Conservation (phyloP, 2,888 invertebrate species). For the Nezara viridula region DNA sequence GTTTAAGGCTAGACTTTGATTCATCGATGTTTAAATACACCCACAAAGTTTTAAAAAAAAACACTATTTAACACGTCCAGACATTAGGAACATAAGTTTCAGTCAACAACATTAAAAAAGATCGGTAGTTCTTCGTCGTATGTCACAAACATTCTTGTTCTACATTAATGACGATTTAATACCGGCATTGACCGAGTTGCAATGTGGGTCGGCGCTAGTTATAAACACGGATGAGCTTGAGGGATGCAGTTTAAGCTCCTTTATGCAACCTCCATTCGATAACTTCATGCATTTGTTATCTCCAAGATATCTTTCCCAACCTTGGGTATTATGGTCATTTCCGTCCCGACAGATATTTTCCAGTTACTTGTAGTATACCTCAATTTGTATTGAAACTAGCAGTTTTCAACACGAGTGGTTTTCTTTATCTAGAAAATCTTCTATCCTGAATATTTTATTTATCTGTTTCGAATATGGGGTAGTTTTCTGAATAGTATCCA, state of each 20-base stretch:
- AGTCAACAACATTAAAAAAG: background rate
- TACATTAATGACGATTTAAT: background rate
- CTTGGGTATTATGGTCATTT: background rate
- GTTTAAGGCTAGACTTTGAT: too few relatives aligned
- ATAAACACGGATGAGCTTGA: background rate
- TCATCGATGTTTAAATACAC: too few relatives aligned
- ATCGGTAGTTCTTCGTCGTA: background rate
- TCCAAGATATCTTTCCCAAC: background rate
- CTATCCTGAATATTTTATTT: background rate
- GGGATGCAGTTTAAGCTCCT: background rate
- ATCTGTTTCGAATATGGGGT: background rate
- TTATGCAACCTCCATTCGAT: background rate
- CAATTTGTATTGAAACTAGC: background rate
- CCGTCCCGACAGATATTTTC: background rate
- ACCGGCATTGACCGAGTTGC: constrained; percentile 19
- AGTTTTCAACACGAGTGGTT: background rate
- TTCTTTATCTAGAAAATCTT: background rate
- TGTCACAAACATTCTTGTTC: background rate
- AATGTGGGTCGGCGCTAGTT: background rate
- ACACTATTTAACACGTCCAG: too few relatives aligned
- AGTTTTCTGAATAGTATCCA: background rate
- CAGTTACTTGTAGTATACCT: background rate
- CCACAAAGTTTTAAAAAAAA: too few relatives aligned
- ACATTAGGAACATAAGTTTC: too few relatives aligned
- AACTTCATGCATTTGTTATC: constrained; percentile 7